phyloP scores from a whole-genome alignment of 2,797 vertebrate genomes.

The Tenualosa thibaudeaui region DNA sequence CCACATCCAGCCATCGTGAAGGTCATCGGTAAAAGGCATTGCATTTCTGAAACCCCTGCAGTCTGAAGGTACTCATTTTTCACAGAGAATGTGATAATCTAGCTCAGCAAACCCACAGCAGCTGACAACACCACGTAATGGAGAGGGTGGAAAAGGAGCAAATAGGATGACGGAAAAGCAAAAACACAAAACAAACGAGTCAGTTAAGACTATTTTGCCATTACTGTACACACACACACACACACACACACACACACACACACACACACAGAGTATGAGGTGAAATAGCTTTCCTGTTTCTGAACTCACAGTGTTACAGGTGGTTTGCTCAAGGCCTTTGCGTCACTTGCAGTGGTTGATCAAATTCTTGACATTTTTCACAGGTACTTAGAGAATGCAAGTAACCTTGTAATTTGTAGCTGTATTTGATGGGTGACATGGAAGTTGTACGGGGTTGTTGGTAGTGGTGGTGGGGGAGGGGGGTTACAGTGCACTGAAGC shows the following conservation, averaged over 20 bases:
- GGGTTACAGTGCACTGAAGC: too few species aligned
- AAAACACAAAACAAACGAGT: not conserved
- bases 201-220: too few species aligned
- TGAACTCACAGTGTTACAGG: slow-evolving; percentile 14
- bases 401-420: not conserved
- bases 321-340: slow-evolving; percentile 44
- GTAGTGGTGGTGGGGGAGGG: too few species aligned
- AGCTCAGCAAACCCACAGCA: not conserved
- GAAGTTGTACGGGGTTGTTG: too few species aligned
- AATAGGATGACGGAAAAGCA: not conserved
- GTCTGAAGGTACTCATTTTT: not conserved
- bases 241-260: too few species aligned
- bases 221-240: too few species aligned
- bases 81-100: not conserved
- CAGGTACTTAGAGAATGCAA: slow-evolving; percentile 50
- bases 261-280: too few species aligned
- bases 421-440: too few species aligned
- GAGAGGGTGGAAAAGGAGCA: not conserved
- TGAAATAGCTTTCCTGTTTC: too few species aligned
- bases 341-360: slow-evolving; percentile 54
- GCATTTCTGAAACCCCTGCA: not conserved
- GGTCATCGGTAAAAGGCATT: not conserved
- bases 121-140: not conserved
- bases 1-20: slow-evolving; percentile 10
- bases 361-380: slow-evolving; percentile 58